Conservation (phyloP, 2,888 invertebrate genomes). For the Ophonus ardosiacus region DNA sequence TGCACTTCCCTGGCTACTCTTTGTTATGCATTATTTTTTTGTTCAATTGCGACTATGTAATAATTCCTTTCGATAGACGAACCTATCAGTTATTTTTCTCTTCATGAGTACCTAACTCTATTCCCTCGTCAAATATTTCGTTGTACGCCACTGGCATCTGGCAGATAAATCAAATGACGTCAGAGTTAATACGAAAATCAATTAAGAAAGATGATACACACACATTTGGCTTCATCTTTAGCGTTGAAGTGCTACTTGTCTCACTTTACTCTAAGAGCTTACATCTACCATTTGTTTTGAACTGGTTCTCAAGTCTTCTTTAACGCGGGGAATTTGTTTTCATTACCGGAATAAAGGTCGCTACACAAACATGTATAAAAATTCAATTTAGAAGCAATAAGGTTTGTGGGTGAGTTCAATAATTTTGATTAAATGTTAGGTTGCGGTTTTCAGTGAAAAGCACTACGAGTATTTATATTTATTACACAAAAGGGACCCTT, state of each 20-base stretch:
- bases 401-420: neutral
- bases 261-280: slow-evolving; percentile 8
- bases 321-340: neutral
- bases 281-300: neutral
- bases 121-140: neutral
- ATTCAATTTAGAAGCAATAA: neutral
- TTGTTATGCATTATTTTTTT: too few species aligned
- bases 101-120: neutral
- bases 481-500: too few species aligned
- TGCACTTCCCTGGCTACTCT: too few species aligned
- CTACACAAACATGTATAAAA: neutral
- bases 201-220: slow-evolving; percentile 2
- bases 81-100: neutral
- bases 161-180: neutral
- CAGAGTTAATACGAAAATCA: slow-evolving; percentile 13
- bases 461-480: too few species aligned
- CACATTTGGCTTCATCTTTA: neutral
- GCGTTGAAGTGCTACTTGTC: slow-evolving; percentile 3
- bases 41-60: too few species aligned
- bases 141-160: neutral
- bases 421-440: too few species aligned
- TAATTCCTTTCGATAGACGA: too few species aligned
- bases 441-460: too few species aligned
- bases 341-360: neutral
- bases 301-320: neutral